These are phyloP conservation scores for Charanyca ferruginea DNA, from an alignment of 2,888 invertebrate species.

Conservation along the genomic window DNA sequence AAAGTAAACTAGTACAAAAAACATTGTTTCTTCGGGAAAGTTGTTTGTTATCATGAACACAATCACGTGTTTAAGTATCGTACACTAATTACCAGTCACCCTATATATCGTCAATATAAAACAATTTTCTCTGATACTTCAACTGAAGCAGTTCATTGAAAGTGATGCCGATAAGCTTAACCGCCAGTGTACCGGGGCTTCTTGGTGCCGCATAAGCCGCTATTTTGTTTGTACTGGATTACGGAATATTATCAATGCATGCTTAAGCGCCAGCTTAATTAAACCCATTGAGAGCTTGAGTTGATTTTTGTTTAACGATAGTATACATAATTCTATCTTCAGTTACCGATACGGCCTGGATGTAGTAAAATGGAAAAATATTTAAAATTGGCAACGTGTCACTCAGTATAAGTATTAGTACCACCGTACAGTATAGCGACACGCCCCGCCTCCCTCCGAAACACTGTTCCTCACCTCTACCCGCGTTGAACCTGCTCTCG, in stretches of 20 bases:
- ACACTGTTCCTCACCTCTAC: too few species aligned
- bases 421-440: too few species aligned
- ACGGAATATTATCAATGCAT: background rate
- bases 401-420: too few species aligned
- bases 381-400: background rate
- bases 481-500: too few species aligned
- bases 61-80: too few species aligned
- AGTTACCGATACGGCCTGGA: background rate
- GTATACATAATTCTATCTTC: background rate
- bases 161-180: background rate
- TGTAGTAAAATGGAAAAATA: constrained; percentile 4
- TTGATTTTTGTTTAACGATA: constrained; percentile 2
- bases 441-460: too few species aligned
- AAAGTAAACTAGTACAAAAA: too few species aligned
- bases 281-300: background rate
- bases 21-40: too few species aligned
- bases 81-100: too few species aligned
- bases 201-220: background rate
- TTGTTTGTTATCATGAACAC: too few species aligned
- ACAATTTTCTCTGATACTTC: background rate
- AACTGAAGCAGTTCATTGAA: constrained; percentile 5
- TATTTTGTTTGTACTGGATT: constrained; percentile 3
- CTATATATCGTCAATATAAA: background rate
- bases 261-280: constrained; percentile 1
- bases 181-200: background rate